phyloP scores from a whole-genome alignment of 2,888 invertebrate species.

The Tolmerus cingulatus region DNA sequence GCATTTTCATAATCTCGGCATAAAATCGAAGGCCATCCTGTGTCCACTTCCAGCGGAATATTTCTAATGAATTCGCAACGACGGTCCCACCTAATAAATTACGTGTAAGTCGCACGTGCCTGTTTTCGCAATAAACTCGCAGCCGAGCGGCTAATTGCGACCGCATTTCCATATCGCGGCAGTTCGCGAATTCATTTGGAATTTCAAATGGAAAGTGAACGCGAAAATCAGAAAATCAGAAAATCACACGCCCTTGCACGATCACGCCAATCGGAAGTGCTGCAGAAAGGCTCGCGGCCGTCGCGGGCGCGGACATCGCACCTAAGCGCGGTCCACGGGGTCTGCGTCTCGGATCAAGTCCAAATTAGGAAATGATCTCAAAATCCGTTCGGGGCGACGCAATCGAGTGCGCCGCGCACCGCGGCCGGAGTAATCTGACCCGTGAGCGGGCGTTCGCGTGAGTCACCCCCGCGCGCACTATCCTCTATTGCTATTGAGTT shows the following conservation, averaged over 20 bases:
- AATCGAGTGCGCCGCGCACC: neutral
- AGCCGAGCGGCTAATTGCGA: neutral
- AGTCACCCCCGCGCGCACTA: constrained; percentile 9
- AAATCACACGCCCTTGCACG: neutral
- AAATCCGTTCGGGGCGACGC: neutral
- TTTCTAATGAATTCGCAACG: neutral
- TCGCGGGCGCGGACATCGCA: neutral
- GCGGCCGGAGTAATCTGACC: neutral
- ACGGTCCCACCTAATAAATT: neutral
- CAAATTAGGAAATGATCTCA: neutral
- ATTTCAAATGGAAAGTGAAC: neutral
- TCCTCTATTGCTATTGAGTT: constrained; percentile 1
- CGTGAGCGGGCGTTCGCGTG: neutral
- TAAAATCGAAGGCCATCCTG: neutral
- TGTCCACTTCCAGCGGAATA: neutral
- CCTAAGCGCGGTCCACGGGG: neutral
- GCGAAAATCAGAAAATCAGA: neutral
- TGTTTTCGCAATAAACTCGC: neutral
- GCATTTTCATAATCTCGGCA: neutral
- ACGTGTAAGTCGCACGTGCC: neutral
- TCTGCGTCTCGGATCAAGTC: neutral
- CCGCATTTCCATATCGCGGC: neutral
- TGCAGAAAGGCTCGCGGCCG: neutral
- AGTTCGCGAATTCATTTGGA: neutral
- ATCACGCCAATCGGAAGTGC: neutral